A percentile compares a stretch with the other conserved stretches of the same genome.
These are phyloP conservation scores for Pachyuromys duprasi DNA, from an alignment of 2,797 vertebrate genomes.

Conservation along the genomic window DNA sequence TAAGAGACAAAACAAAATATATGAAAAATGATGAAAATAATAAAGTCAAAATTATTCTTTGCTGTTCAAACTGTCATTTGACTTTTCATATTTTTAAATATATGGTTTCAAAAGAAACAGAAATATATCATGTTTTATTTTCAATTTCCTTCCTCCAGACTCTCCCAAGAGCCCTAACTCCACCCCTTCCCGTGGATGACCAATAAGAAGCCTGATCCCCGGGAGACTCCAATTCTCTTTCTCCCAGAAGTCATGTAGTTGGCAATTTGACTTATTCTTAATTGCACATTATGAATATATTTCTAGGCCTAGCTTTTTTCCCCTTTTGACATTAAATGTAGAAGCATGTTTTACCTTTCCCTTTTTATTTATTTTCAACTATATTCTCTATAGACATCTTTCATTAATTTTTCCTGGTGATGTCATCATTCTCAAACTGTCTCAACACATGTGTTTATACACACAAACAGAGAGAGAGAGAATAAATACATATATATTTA, in stretches of 20 bases:
- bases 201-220: neutral
- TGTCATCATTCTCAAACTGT: neutral
- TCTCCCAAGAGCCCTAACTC: neutral
- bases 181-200: neutral
- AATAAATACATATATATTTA: too few relatives aligned
- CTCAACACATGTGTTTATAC: neutral
- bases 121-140: neutral
- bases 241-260: neutral
- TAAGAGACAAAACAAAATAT: neutral
- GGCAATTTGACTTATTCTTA: neutral
- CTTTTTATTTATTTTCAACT: neutral
- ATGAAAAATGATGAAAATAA: neutral
- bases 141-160: neutral
- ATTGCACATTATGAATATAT: neutral
- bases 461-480: neutral
- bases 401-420: neutral
- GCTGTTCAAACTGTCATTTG: neutral
- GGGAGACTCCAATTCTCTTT: neutral
- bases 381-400: neutral
- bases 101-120: neutral
- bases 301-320: neutral
- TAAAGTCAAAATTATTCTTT: neutral
- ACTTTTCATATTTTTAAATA: neutral
- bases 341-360: neutral
- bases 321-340: neutral